Evolutionary conservation across 1,140 invertebrate genomes (phyloP).

Genomic region (Trachelipus rathkii): DNA sequence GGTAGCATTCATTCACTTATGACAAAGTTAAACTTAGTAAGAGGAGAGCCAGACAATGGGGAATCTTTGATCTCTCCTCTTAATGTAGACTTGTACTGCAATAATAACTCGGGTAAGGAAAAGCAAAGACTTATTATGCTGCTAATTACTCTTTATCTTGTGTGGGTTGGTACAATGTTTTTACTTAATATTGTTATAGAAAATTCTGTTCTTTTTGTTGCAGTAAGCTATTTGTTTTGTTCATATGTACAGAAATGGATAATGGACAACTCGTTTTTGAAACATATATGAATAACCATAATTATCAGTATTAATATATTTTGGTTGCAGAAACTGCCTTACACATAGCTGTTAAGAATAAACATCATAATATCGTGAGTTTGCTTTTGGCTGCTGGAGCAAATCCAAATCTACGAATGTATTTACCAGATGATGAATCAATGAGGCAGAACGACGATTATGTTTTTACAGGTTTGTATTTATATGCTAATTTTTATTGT

Average conservation of each 20-base stretch:
- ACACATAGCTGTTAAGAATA: slow-evolving; percentile 71
- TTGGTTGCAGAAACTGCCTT: slow-evolving; percentile 63
- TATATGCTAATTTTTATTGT: too few relatives aligned
- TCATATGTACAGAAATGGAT: too few relatives aligned
- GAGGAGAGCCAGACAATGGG: slow-evolving; percentile 36
- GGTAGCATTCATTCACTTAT: slow-evolving; percentile 82
- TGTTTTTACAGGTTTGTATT: slow-evolving; percentile 38
- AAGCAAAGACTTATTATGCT: background rate
- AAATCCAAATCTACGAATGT: slow-evolving; percentile 53
- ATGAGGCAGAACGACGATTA: slow-evolving; percentile 39
- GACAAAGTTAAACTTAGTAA: slow-evolving; percentile 66
- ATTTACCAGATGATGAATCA: slow-evolving; percentile 41
- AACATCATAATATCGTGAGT: slow-evolving; percentile 68
- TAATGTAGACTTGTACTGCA: slow-evolving; percentile 70
- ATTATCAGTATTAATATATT: slow-evolving; percentile 18
- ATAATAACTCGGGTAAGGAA: slow-evolving; percentile 55
- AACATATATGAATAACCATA: too few relatives aligned
- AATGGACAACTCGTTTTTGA: too few relatives aligned
- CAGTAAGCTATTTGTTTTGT: too few relatives aligned
- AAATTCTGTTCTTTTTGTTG: too few relatives aligned
- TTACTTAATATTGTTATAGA: too few relatives aligned
- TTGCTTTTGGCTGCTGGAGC: slow-evolving; percentile 66
- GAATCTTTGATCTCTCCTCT: slow-evolving; percentile 63
- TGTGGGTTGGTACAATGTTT: too few relatives aligned
- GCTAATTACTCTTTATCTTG: too few relatives aligned